Conservation (phyloP, 2,113 vertebrate genomes). For the Pungitius pungitius region DNA sequence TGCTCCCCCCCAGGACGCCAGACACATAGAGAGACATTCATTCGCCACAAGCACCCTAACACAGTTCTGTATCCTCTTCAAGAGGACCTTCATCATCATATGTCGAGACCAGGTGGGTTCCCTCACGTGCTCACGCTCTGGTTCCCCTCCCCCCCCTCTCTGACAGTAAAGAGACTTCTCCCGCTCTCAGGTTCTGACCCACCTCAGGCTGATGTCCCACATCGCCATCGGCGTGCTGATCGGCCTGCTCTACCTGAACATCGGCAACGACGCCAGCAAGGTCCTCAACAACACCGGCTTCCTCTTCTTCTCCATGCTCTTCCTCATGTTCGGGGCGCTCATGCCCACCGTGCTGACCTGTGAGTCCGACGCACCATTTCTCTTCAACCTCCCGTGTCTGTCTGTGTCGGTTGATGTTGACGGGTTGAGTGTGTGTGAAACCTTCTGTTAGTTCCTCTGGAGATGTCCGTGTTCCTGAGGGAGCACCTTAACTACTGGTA, state of each 20-base stretch:
- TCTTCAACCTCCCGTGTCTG: too few species aligned
- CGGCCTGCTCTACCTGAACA: constrained; percentile 95
- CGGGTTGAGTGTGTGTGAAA: constrained; percentile 4
- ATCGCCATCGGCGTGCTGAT: constrained; percentile 93
- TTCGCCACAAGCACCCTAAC: constrained; percentile 93
- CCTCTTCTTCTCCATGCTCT: constrained; percentile 99
- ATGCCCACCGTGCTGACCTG: constrained; percentile 98
- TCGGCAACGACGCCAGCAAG: constrained; percentile 94
- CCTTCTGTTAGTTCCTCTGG: constrained; percentile 88
- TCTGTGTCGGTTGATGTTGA: not conserved
- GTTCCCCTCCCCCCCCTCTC: not conserved
- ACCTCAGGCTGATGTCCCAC: constrained; percentile 93
- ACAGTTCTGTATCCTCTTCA: constrained; percentile 97
- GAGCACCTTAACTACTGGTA: constrained; percentile 99
- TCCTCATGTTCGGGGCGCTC: constrained; percentile 96
- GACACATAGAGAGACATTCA: constrained; percentile 90
- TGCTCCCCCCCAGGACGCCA: constrained; percentile 74
- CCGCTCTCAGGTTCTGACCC: constrained; percentile 88
- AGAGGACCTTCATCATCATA: constrained; percentile 92
- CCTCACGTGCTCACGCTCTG: too few species aligned
- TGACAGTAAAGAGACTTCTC: not conserved
- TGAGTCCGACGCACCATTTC: constrained; percentile 74
- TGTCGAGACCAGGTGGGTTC: constrained; percentile 89
- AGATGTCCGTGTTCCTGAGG: constrained; percentile 94
- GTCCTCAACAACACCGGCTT: constrained; percentile 99